Percentiles rank a stretch among this genome's conserved stretches.
These are phyloP conservation scores for Macrotus californicus DNA, from an alignment of 2,113 vertebrate species.

Conservation along the genomic window DNA sequence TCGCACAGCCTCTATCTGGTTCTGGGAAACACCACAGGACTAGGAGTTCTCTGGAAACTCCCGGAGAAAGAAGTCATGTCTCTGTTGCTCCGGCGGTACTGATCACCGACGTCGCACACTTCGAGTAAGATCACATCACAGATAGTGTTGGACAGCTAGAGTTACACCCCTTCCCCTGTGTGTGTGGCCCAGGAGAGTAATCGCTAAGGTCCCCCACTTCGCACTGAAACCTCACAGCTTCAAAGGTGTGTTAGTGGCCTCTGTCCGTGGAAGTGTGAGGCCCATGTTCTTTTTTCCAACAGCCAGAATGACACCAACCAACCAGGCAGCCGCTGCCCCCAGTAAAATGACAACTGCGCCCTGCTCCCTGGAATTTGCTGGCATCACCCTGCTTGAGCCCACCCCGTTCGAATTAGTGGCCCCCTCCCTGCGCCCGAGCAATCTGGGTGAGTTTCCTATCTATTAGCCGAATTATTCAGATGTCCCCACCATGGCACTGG, in stretches of 20 bases:
- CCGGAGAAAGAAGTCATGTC: background rate
- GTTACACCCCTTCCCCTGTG: too few species aligned
- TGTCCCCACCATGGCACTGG: conserved; percentile 59
- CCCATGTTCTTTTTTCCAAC: background rate
- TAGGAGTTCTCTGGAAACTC: background rate
- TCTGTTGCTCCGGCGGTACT: background rate
- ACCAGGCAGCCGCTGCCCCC: conserved; percentile 50
- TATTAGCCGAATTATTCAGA: conserved; percentile 65
- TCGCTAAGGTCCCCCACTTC: background rate
- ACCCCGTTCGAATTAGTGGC: background rate
- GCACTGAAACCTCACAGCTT: background rate
- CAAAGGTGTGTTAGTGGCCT: background rate
- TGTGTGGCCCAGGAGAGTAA: fast-evolving
- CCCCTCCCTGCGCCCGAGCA: background rate
- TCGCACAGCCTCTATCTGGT: background rate
- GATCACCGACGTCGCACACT: background rate
- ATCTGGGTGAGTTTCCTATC: conserved; percentile 54
- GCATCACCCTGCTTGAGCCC: background rate
- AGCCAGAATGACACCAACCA: conserved; percentile 51
- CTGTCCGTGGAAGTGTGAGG: background rate
- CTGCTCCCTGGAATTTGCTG: conserved; percentile 22
- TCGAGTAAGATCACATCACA: background rate
- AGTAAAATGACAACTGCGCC: conserved; percentile 1
- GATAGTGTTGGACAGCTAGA: background rate
- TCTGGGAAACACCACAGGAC: background rate